A percentile compares a stretch with the other conserved stretches of the same genome.
Evolutionary conservation across 2,797 vertebrate species (phyloP).

Genomic region (Erpetoichthys calabaricus): DNA sequence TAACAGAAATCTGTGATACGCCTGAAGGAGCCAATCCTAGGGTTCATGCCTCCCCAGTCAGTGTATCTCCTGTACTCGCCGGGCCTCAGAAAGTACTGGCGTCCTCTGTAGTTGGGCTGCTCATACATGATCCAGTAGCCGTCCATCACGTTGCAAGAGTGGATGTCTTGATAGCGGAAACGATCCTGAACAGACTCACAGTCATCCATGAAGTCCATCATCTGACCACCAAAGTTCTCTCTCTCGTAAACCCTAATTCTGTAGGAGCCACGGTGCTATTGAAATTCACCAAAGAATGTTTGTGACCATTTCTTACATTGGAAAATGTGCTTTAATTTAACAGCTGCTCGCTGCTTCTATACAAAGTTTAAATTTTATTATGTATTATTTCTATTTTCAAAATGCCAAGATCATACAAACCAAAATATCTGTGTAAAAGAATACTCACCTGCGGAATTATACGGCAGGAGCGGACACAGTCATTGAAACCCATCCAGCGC

Average conservation of each 20-base stretch:
- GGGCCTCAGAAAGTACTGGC: constrained; percentile 35
- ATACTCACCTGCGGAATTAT: constrained; percentile 32
- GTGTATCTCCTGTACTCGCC: constrained; percentile 45
- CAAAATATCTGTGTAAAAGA: no score
- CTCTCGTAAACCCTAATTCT: constrained; percentile 36
- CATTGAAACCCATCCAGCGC: constrained; percentile 32
- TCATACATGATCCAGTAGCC: constrained; percentile 39
- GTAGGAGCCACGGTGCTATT: constrained; percentile 30
- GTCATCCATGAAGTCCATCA: constrained; percentile 27
- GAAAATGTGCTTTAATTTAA: no score
- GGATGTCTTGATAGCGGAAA: constrained; percentile 30
- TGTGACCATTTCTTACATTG: no score
- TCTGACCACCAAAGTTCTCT: constrained; percentile 32
- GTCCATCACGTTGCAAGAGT: constrained; percentile 34
- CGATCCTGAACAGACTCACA: constrained; percentile 26
- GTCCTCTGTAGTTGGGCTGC: constrained; percentile 33
- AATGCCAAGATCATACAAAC: no score
- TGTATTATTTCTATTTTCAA: no score
- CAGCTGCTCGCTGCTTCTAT: no score
- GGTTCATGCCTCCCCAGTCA: constrained; percentile 34
- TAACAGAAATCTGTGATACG: constrained; percentile 29
- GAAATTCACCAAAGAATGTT: background rate
- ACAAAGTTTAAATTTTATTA: no score
- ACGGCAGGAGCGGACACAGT: constrained; percentile 34
- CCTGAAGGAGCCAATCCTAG: constrained; percentile 30